A percentile compares a stretch with the other conserved stretches of the same genome.
Conservation (phyloP, 1,140 invertebrate genomes). For the Potamilus streckersoni region DNA sequence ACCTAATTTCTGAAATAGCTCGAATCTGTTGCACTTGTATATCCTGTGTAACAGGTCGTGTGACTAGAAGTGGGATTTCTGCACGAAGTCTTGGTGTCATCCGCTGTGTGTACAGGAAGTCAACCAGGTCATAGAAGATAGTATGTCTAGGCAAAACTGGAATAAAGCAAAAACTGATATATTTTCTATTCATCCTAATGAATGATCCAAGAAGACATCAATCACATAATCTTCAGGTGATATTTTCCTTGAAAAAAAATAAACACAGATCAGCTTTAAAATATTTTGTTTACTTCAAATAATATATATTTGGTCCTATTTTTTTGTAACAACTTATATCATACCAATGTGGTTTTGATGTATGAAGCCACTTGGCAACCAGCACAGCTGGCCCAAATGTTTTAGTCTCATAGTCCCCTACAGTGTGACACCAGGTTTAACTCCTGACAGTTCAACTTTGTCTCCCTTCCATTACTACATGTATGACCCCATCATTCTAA, state of each 20-base stretch:
- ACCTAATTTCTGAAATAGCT: slow-evolving; percentile 63
- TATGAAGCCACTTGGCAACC: too few species aligned
- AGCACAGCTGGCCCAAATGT: too few species aligned
- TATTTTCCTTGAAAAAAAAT: neutral
- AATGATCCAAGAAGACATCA: neutral
- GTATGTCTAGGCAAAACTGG: slow-evolving; percentile 63
- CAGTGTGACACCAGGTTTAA: too few species aligned
- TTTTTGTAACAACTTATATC: too few species aligned
- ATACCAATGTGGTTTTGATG: too few species aligned
- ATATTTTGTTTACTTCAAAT: neutral
- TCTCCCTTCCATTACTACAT: too few species aligned
- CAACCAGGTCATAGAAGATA: slow-evolving; percentile 67
- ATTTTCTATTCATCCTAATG: neutral
- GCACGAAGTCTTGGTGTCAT: slow-evolving; percentile 54
- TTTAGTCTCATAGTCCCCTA: too few species aligned
- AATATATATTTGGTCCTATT: neutral
- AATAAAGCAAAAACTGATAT: slow-evolving; percentile 19
- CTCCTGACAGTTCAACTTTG: too few species aligned
- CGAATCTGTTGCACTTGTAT: slow-evolving; percentile 63
- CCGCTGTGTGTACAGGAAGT: slow-evolving; percentile 61
- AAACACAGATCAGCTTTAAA: neutral
- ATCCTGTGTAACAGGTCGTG: slow-evolving; percentile 58
- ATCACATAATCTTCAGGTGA: neutral
- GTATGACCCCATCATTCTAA: too few species aligned
- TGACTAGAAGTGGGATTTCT: slow-evolving; percentile 56